phyloP scores from a whole-genome alignment of 2,113 vertebrate genomes.

The Petromus typicus region DNA sequence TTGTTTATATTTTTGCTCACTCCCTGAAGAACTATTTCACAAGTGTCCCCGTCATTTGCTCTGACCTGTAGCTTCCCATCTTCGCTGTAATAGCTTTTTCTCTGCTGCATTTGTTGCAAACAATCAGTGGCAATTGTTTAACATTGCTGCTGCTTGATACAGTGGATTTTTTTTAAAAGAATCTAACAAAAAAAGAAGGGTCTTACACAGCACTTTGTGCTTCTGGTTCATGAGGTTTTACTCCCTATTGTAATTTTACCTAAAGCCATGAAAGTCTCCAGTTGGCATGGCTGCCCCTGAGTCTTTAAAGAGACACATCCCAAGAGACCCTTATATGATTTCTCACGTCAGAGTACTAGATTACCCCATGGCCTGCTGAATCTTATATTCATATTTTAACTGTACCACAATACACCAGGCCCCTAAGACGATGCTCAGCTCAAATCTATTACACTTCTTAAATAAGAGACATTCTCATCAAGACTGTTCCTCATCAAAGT shows the following conservation, averaged over 20 bases:
- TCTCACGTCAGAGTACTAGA: neutral
- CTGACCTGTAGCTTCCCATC: neutral
- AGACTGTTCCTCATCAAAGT: slow-evolving; percentile 42
- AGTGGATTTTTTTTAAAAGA: neutral
- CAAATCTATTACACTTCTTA: slow-evolving; percentile 79
- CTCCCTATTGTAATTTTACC: neutral
- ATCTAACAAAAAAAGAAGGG: neutral
- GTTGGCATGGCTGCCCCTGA: neutral
- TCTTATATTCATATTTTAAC: slow-evolving; percentile 32
- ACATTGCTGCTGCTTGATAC: neutral
- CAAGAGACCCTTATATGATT: neutral
- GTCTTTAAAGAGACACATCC: neutral
- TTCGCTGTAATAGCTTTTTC: neutral
- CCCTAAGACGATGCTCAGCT: slow-evolving; percentile 73
- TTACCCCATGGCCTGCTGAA: neutral
- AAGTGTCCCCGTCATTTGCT: neutral
- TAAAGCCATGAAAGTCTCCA: neutral
- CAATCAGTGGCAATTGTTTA: neutral
- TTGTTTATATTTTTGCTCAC: neutral
- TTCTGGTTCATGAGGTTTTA: neutral
- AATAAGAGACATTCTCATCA: slow-evolving; percentile 74
- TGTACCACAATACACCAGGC: slow-evolving; percentile 5
- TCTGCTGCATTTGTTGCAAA: neutral
- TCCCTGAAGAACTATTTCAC: neutral
- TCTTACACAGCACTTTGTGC: neutral